Evolutionary conservation across 2,797 vertebrate species (phyloP).

Genomic region (Catamblyrhynchus diadema): DNA sequence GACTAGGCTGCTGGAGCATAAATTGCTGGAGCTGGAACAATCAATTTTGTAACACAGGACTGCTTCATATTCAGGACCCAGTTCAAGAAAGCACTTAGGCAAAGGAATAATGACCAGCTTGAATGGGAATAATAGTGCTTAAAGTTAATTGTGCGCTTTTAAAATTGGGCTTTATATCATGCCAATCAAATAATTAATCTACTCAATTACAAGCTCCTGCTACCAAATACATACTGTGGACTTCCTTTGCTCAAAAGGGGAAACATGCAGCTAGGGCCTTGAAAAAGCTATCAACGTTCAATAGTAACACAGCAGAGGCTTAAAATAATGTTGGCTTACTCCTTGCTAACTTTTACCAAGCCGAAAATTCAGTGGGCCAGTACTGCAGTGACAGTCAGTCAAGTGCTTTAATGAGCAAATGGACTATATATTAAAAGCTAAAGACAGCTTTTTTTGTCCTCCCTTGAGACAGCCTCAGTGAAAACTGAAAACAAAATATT

Average conservation of each 20-base stretch:
- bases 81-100: slow-evolving; percentile 24
- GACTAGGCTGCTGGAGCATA: background rate
- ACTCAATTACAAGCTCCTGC: background rate
- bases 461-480: background rate
- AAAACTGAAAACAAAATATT: background rate
- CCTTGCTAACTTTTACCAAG: background rate
- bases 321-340: background rate
- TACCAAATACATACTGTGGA: background rate
- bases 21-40: background rate
- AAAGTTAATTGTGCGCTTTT: slow-evolving; percentile 1
- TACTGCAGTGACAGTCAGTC: background rate
- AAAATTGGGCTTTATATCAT: background rate
- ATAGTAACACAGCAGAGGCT: background rate
- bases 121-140: background rate
- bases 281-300: background rate
- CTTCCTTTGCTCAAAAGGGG: background rate
- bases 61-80: background rate
- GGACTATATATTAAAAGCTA: background rate
- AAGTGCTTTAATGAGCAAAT: background rate
- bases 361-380: background rate
- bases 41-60: background rate
- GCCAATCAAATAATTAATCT: background rate
- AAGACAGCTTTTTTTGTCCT: background rate
- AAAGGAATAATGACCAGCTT: background rate
- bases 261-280: background rate